These are phyloP conservation scores for Chaenodraco wilsoni DNA, from an alignment of 2,797 vertebrate genomes.

Conservation along the genomic window DNA sequence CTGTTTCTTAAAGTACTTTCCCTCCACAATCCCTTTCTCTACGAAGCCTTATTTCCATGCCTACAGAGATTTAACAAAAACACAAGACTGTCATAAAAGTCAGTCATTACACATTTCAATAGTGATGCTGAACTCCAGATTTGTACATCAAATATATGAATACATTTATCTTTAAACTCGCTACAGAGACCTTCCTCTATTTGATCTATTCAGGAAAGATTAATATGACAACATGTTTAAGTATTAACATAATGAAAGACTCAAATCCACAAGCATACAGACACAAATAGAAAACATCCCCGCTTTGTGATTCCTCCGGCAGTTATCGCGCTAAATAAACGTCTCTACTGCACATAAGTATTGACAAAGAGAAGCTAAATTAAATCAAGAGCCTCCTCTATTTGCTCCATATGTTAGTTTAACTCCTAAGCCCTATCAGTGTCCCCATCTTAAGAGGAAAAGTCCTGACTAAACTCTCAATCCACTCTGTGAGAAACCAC, in stretches of 20 bases:
- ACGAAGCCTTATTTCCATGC: background rate
- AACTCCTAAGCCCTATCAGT: constrained; percentile 68
- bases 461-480: constrained; percentile 69
- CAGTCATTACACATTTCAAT: constrained; percentile 8
- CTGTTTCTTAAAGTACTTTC: background rate
- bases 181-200: background rate
- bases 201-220: constrained; percentile 12
- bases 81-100: constrained; percentile 23
- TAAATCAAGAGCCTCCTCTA: constrained; percentile 71
- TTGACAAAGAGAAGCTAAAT: constrained; percentile 71
- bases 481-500: constrained; percentile 67
- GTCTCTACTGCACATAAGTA: constrained; percentile 61
- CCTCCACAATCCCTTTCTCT: constrained; percentile 8
- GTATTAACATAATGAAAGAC: constrained; percentile 29
- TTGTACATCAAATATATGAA: constrained; percentile 7
- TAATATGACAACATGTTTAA: background rate
- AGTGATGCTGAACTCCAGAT: constrained; percentile 4
- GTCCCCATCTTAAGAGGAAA: constrained; percentile 73
- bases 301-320: constrained; percentile 28
- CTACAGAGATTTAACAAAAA: constrained; percentile 1
- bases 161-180: constrained; percentile 9
- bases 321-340: constrained; percentile 66
- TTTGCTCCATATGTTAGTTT: constrained; percentile 80
- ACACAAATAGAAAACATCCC: constrained; percentile 56
- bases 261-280: constrained; percentile 33